phyloP scores from a whole-genome alignment of 2,113 vertebrate species.

The Petrocephalus microphthalmus region DNA sequence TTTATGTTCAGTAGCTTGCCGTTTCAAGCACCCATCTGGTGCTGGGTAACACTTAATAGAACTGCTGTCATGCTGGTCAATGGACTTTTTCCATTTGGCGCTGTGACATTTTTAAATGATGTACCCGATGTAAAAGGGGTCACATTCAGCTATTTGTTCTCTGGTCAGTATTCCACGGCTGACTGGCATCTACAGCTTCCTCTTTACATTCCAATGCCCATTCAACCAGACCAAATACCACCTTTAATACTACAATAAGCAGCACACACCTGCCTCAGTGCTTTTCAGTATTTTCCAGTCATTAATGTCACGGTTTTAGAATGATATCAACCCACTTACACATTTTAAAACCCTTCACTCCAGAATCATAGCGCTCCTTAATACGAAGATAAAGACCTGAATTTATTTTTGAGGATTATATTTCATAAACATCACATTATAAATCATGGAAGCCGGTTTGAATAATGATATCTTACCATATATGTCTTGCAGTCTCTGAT shows the following conservation, averaged over 20 bases:
- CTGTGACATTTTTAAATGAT: not conserved
- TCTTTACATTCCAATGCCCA: not conserved
- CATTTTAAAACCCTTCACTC: not conserved
- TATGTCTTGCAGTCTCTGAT: not conserved
- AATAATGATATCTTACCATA: not conserved
- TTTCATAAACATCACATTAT: not conserved
- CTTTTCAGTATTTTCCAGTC: not conserved
- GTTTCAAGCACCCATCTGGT: not conserved
- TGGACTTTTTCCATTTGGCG: not conserved
- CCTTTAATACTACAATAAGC: not conserved
- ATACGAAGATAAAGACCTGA: not conserved
- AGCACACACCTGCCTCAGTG: not conserved
- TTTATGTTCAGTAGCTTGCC: not conserved
- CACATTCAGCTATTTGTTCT: fast-evolving
- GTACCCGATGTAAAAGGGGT: not conserved
- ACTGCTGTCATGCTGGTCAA: not conserved
- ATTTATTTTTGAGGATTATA: not conserved
- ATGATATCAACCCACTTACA: not conserved
- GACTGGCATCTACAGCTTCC: not conserved
- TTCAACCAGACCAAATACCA: not conserved
- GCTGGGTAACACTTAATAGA: not conserved
- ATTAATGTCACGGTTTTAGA: not conserved
- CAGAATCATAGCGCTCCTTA: not conserved
- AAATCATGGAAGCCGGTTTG: not conserved
- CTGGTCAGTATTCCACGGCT: too few species aligned